Base-by-base conservation (phyloP, 2,888 invertebrate genomes). In the Mechanitis mazaeus region DNA sequence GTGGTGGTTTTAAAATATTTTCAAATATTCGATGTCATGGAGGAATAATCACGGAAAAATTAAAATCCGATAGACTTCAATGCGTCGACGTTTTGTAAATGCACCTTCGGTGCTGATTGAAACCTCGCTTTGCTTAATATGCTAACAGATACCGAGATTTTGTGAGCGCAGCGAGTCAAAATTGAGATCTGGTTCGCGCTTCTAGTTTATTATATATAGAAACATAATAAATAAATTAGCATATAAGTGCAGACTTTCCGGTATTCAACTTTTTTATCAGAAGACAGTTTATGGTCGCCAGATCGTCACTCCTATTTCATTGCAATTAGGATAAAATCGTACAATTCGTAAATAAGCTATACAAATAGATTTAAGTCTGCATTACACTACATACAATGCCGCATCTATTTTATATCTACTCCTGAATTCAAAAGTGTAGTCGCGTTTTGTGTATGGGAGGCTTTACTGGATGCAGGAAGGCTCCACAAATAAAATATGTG, bases 401-500 rank as follows among this genome's bases (percentile, higher is more conserved):
- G 64, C 61, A 61, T 61, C 56, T 56, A 56, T 61, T 55, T 38
- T 59, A 59, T 58, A 61, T 57, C 60, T 35, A 55, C 61, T 62
- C 63, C 66, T 68, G 63, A 63, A 64, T 63, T 59, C 63, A 67
- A 68, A 60, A 66, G 67, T 71, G 65, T 70, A 50, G 50, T 50
- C 50, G 50, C 50, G 74, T 73, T 72, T 73, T 76, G 79, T 83
- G 78, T 75, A 81, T 85, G 75, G 83, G 69, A 73, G 66, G 81
- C 85, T 80, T 88, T 87, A 85, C 85, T 82, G 83, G 85, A 86
- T 89, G 84, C 84, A 88, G 87, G 88, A 86, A 89, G 85, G 85
- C 82, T 87, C 80, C 80, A 88, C 90, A 87, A 89, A 90, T 89
- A 90, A 89, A 90, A 90, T 88, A 90, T 89, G 87, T 89, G 89